These are phyloP conservation scores for Avahi laniger DNA, from an alignment of 2,797 vertebrate genomes.

Conservation along the genomic window DNA sequence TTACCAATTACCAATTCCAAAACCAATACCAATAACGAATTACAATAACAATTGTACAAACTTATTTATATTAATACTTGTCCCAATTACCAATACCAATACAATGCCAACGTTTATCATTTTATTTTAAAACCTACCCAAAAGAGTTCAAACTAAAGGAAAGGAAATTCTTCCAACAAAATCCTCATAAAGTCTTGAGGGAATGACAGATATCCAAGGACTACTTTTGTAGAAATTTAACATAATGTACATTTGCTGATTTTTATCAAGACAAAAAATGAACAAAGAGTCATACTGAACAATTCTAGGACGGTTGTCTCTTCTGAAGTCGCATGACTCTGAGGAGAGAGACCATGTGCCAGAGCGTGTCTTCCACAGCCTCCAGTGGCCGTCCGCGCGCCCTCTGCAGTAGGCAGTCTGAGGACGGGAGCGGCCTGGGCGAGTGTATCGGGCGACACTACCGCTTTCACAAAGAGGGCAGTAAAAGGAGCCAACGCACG, in stretches of 20 bases:
- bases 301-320: neutral
- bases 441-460: no score
- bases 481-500: neutral
- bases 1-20: no score
- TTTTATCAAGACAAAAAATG: neutral
- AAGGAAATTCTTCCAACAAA: neutral
- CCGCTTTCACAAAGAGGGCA: no score
- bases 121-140: neutral
- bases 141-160: neutral
- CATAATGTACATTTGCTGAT: neutral
- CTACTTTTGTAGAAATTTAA: neutral
- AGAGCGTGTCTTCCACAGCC: neutral
- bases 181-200: neutral
- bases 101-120: neutral
- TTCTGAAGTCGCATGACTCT: neutral
- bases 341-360: neutral
- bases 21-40: no score
- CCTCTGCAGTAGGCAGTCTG: fast-evolving
- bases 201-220: neutral
- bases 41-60: no score
- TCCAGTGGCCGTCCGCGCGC: neutral
- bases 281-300: neutral
- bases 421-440: neutral
- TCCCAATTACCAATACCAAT: neutral
- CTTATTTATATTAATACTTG: neutral